phyloP scores from a whole-genome alignment of 2,888 invertebrate genomes.

The Drosophila limbata region DNA sequence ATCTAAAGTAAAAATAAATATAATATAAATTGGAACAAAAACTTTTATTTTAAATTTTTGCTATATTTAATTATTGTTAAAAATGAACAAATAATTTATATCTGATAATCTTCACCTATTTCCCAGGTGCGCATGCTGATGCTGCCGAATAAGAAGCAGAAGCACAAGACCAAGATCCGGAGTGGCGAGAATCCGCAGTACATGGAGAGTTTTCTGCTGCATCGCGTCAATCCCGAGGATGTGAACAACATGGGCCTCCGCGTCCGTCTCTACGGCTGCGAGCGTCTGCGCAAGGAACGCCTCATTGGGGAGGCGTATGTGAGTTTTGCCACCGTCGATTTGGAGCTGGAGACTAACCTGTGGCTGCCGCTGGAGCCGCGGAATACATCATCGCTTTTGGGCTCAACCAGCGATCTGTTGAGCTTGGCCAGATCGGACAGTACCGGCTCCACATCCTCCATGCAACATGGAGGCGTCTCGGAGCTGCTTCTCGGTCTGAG shows the following conservation, averaged over 20 bases:
- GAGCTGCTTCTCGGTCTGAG: constrained; percentile 95
- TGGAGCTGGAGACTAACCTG: constrained; percentile 95
- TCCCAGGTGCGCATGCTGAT: constrained; percentile 92
- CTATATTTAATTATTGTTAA: too few relatives aligned
- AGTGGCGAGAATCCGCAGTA: constrained; percentile 96
- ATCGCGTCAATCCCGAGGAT: constrained; percentile 97
- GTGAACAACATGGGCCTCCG: constrained; percentile 96
- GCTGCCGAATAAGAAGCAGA: constrained; percentile 96
- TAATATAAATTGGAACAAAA: too few relatives aligned
- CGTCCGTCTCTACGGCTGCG: constrained; percentile 95
- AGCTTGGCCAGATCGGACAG: constrained; percentile 96
- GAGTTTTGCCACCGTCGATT: constrained; percentile 94
- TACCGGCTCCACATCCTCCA: constrained; percentile 96
- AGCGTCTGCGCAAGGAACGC: constrained; percentile 95
- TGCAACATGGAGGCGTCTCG: constrained; percentile 95
- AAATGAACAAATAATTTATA: too few relatives aligned
- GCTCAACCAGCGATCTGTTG: constrained; percentile 88
- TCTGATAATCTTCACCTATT: neutral
- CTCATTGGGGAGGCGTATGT: constrained; percentile 96
- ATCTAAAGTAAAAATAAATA: too few relatives aligned
- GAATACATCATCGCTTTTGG: constrained; percentile 87
- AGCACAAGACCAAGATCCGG: constrained; percentile 96
- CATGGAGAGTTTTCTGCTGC: constrained; percentile 95
- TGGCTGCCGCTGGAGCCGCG: constrained; percentile 94
- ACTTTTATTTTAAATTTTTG: too few relatives aligned